Evolutionary conservation across 2,797 vertebrate genomes (phyloP).

Genomic region (Cirrhinus mrigala): DNA sequence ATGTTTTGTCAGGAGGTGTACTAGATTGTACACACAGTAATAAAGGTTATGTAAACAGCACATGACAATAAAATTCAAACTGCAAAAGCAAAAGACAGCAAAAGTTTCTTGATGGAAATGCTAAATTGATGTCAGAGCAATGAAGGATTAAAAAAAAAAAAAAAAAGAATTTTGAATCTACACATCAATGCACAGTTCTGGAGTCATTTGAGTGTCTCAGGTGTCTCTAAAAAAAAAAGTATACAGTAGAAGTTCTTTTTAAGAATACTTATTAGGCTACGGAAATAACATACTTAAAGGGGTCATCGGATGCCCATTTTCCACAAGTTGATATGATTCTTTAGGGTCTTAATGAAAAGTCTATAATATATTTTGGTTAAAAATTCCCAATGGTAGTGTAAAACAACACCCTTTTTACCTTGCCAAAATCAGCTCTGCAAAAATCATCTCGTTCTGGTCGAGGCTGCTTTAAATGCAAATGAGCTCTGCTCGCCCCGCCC

Average conservation of each 20-base stretch:
- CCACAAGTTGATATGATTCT: too few relatives aligned
- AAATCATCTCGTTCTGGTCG: too few relatives aligned
- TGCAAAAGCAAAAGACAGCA: too few relatives aligned
- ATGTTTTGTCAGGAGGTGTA: neutral
- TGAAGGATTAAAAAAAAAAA: neutral
- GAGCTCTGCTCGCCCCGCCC: too few relatives aligned
- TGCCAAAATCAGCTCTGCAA: too few relatives aligned
- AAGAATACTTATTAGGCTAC: neutral
- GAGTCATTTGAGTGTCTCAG: neutral
- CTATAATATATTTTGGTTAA: too few relatives aligned
- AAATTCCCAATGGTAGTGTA: too few relatives aligned
- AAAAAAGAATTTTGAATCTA: neutral
- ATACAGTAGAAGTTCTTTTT: neutral
- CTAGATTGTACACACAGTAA: neutral
- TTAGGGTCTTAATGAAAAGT: too few relatives aligned
- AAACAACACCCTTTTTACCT: too few relatives aligned
- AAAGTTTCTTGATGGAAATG: neutral
- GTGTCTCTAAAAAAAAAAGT: neutral
- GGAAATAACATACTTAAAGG: neutral
- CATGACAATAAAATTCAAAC: neutral
- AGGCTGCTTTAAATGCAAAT: too few relatives aligned
- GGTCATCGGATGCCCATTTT: too few relatives aligned
- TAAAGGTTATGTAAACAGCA: neutral
- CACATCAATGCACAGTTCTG: neutral
- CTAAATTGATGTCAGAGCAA: neutral